Base-by-base conservation (phyloP, 2,113 vertebrate species). In the Cathartes aura region DNA sequence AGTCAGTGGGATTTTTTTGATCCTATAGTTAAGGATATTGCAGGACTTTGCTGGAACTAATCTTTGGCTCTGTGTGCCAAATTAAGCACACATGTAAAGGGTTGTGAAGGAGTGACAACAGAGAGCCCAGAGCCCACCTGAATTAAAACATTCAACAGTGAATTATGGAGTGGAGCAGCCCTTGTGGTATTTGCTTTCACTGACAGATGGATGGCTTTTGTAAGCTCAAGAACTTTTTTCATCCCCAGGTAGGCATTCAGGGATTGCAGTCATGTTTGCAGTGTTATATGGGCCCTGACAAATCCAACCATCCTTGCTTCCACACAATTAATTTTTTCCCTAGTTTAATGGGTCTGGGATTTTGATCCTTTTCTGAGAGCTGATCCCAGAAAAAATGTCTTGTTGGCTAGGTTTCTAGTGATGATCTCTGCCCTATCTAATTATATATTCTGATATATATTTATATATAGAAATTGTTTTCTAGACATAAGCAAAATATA, bases 1-100 rank as follows among this genome's bases (percentile, higher is more conserved):
- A 91, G 87, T 81, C 66, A 82, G 70, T 66, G 62, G 82, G 56
- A 50, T n/a, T 9, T 79, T 84, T 96, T 87, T 95, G 66, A 86
- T 88, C 58, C 58, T 45, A 7, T 2, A 3, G 8, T 83, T 80
- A 80, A 87, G 36, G 15, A 53, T 79, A 82, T 50, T 4, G 2
- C 32, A 94, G 73, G 55, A 70, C 42, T 80, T 80, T 23, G 50
- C 38, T 63, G 71, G 29, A 95, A 47, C 42, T 70, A 64, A 75
- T 75, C 53, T 86, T 66, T 88, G 66, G 12, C 53, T 79, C 67
- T 66, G 42, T 58, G 48, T 72, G 66, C 76, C 74, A 82, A 73
- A 89, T 90, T 73, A 91, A 47, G 78, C 84, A 85, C 4, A 8
- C 0, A 3, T 43, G 55, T 86, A 78, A 47, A 68, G 68, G 15